Percentiles rank a stretch among this genome's conserved stretches.
Conservation (phyloP, 2,113 vertebrate species). For the Poeciliopsis turrubarensis region DNA sequence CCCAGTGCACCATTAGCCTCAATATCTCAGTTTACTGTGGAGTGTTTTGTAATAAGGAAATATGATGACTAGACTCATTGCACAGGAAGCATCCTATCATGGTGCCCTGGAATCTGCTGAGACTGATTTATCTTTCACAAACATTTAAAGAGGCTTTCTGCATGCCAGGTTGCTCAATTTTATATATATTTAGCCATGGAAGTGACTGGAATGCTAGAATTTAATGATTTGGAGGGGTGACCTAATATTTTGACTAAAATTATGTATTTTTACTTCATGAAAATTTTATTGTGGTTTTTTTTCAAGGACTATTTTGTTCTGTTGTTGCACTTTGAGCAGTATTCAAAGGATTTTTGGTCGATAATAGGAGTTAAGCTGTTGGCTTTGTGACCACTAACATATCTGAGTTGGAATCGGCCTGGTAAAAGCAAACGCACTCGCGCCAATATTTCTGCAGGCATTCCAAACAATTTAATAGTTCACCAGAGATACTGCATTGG, state of each 20-base stretch:
- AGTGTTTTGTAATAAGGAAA: not conserved
- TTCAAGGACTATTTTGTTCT: not conserved
- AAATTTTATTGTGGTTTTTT: not conserved
- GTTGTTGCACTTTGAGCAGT: not conserved
- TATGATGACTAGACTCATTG: too few relatives aligned
- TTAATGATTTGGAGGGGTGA: not conserved
- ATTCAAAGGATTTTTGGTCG: not conserved
- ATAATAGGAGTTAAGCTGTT: not conserved
- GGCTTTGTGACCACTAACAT: not conserved
- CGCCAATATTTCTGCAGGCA: not conserved
- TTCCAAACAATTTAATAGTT: not conserved
- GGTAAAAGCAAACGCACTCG: not conserved
- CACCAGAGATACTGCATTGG: not conserved
- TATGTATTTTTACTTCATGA: not conserved
- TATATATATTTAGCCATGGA: not conserved
- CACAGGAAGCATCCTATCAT: too few relatives aligned
- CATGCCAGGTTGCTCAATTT: not conserved
- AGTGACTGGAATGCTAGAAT: not conserved
- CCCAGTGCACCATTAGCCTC: not conserved
- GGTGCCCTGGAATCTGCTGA: too few relatives aligned
- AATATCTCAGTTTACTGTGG: not conserved
- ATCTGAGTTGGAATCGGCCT: not conserved
- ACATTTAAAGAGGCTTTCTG: not conserved
- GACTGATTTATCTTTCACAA: not conserved
- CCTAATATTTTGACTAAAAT: not conserved